Base-by-base conservation (phyloP, 2,113 vertebrate genomes). In the Tyrannus savana region DNA sequence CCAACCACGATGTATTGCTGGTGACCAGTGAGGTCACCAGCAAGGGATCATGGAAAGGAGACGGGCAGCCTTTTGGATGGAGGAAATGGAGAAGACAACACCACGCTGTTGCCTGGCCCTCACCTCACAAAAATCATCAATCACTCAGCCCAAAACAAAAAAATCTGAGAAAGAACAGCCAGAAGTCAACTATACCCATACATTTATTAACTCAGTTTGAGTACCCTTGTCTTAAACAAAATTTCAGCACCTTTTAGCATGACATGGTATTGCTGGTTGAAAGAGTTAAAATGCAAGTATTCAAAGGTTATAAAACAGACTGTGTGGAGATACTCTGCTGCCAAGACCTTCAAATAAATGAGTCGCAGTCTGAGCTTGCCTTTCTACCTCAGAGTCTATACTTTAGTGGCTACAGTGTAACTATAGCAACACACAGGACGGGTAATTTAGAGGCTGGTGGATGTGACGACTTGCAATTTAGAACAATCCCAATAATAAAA, bases 391-490 rank as follows among this genome's bases (percentile, higher is more conserved):
- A 8, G 39, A 96, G 90, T 73, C 97, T 96, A 5, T 93, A 87
- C 84, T 97, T 97, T 94, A 93, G 93, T 80, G 96, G 96, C 92
- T 87, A 47, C 24, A 6, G 49, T 25, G 95, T 97, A 84, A 69
- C 96, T 63, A 87, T 95, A 84, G 94, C 87, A 97, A 97, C 90
- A 84, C 16, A 58, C 75, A 96, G 64, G 49, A 47, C 42, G 76
- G 87, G 82, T 84, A 95, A 97, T 97, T 97, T 87, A 78, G 64
- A 75, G 49, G 86, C 86, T 85, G 84, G 81, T 90, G 82, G 79
- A 97, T 96, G 93, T 95, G 96, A 96, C 92, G 94, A 94, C 90
- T 96, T 89, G 87, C 93, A 94, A 95, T 97, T 97, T 96, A 86
- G 62, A 96, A 95, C 85, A 93, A 94, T 25, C 24, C 59, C 58